Evolutionary conservation across 2,888 invertebrate genomes (phyloP), one percentile per base, ranked within the genome.

Genomic region (Ectemnius lituratus): DNA sequence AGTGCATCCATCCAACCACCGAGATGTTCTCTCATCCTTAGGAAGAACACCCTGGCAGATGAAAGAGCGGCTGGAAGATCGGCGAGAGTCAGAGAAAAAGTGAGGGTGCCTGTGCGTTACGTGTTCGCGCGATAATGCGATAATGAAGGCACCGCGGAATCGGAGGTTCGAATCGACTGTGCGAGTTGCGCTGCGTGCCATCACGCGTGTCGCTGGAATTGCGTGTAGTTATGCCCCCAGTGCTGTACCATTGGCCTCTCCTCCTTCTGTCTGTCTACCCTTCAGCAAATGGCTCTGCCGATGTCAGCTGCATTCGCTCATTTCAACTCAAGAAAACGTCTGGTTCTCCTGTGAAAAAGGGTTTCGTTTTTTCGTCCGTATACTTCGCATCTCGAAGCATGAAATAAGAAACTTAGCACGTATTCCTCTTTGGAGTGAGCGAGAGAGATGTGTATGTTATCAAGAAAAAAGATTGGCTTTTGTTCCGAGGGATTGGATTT

Each of bases 121-220:
- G 57, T 59, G 59, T 18, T 58, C 52, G 62, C 58, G 75, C 73
- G 78, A 83, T 82, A 82, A 83, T 72, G 71, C 79, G 79, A 82
- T 84, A 84, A 83, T 78, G 71, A 83, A 82, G 75, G 67, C 52
- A 67, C 18, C 67, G 62, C 27, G 71, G 70, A 78, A 82, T 79
- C 73, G 52, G 67, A 70, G 79, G 78, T 78, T 71, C 60, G 68
- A 81, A 77, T 75, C 74, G 74, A 58, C 62, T 49, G 64, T 52
- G 61, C 67, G 72, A 52, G 16, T 52, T 16, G 67, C 74, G 77
- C 79, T 83, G 83, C 84, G 80, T 85, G 79, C 81, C 84, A 72
- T 84, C 84, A 78, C 82, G 81, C 79, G 69, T 80, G 78, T 76
- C 79, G 79, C 67, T 76, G 74, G 74, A 79, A 81, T 79, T 79